phyloP scores from a whole-genome alignment of 2,797 vertebrate species.

The Rhinoraja longicauda region DNA sequence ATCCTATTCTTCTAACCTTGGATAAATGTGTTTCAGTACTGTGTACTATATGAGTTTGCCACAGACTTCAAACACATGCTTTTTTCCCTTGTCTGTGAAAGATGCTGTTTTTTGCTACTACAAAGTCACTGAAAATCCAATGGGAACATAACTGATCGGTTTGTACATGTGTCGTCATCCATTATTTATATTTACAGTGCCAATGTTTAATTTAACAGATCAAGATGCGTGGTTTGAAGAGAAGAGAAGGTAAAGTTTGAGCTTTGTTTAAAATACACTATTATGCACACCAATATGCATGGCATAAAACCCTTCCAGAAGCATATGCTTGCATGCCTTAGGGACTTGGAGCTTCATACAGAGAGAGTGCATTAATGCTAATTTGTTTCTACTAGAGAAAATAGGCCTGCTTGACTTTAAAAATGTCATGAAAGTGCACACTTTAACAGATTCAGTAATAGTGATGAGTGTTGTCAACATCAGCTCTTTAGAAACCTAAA shows the following conservation, averaged over 20 bases:
- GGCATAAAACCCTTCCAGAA: neutral
- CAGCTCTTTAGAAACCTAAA: slow-evolving; percentile 18
- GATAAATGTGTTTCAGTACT: neutral
- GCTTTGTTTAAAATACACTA: slow-evolving; percentile 33
- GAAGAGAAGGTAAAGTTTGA: slow-evolving; percentile 24
- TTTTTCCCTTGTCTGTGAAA: slow-evolving; percentile 37
- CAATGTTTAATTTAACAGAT: slow-evolving; percentile 49
- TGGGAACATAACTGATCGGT: slow-evolving; percentile 50
- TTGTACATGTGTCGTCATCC: slow-evolving; percentile 51
- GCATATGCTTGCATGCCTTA: slow-evolving; percentile 23
- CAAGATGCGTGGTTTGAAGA: slow-evolving; percentile 42
- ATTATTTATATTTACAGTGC: slow-evolving; percentile 52
- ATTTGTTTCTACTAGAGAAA: slow-evolving; percentile 34
- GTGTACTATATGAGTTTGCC: slow-evolving; percentile 35
- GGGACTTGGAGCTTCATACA: slow-evolving; percentile 14
- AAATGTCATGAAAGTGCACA: slow-evolving; percentile 29
- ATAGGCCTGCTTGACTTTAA: slow-evolving; percentile 30
- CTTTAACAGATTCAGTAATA: slow-evolving; percentile 21
- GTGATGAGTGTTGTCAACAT: slow-evolving; percentile 35
- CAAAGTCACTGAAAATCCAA: slow-evolving; percentile 40
- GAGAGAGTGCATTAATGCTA: slow-evolving; percentile 34
- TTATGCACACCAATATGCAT: slow-evolving; percentile 26
- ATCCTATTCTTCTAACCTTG: slow-evolving; percentile 22
- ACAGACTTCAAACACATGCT: slow-evolving; percentile 32
- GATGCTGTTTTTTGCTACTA: slow-evolving; percentile 13